Percentiles rank a stretch among this genome's conserved stretches.
Conservation (phyloP, 2,888 invertebrate genomes). For the Dynastes grantii region DNA sequence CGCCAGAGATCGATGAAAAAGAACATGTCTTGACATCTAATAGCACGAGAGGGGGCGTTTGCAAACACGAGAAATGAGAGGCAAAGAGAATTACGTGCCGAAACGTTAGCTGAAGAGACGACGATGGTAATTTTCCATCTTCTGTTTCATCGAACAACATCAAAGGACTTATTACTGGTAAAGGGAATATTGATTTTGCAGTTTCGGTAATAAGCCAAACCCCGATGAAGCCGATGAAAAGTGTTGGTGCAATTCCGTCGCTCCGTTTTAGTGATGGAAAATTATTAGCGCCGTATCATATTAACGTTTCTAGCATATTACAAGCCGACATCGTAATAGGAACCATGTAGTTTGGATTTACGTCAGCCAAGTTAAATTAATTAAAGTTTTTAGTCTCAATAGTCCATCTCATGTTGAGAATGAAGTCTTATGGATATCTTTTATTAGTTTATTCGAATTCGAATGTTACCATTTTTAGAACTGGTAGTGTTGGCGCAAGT, state of each 20-base stretch:
- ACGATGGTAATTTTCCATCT: conserved; percentile 47
- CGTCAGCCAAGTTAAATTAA: not conserved
- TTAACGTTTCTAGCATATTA: not conserved
- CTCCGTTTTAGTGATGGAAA: conserved; percentile 2
- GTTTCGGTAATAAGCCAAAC: conserved; percentile 31
- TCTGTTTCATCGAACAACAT: conserved; percentile 46
- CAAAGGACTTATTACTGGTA: conserved; percentile 42
- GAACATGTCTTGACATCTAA: not conserved
- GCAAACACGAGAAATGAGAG: conserved; percentile 21
- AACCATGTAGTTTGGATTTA: not conserved
- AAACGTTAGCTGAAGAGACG: not conserved
- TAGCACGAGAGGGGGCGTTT: not conserved
- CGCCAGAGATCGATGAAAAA: not conserved
- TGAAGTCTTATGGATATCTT: no score
- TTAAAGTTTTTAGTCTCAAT: not conserved
- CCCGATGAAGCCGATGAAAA: not conserved
- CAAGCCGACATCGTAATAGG: not conserved
- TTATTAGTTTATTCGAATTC: no score
- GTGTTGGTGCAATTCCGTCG: conserved; percentile 2
- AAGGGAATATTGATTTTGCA: conserved; percentile 36
- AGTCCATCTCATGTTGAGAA: no score
- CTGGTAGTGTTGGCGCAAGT: no score
- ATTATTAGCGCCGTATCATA: not conserved
- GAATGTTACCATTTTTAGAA: no score
- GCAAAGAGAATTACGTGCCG: conserved; percentile 11